Evolutionary conservation across 2,113 vertebrate species (phyloP).

Genomic region (Genyomyrus donnyi): DNA sequence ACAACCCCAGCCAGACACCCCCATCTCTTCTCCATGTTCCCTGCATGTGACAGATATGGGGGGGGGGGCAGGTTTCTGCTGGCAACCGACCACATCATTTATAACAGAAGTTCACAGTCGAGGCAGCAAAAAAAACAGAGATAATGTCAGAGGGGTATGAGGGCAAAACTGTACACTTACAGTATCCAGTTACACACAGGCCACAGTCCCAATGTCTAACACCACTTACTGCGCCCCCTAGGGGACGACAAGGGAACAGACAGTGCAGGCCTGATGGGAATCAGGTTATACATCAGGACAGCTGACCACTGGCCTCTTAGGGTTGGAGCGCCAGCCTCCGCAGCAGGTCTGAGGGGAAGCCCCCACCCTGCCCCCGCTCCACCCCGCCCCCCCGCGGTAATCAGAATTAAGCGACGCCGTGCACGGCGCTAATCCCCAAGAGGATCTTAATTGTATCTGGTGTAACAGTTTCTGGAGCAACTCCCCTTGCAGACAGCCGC

Average conservation of each 20-base stretch:
- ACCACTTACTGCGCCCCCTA: not conserved
- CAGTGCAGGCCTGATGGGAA: not conserved
- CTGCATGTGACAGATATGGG: not conserved
- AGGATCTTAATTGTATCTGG: constrained; percentile 54
- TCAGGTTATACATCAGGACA: not conserved
- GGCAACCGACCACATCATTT: not conserved
- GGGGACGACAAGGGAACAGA: not conserved
- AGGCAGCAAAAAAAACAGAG: not conserved
- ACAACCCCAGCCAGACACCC: not conserved
- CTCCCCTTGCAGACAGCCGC: constrained; percentile 44
- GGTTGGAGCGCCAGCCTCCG: not conserved
- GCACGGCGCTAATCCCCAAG: constrained; percentile 50
- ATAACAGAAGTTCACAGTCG: not conserved
- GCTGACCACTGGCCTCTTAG: not conserved
- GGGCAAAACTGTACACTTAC: not conserved
- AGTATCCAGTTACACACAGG: not conserved
- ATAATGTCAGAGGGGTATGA: not conserved
- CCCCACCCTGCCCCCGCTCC: not conserved
- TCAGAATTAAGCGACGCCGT: constrained; percentile 53
- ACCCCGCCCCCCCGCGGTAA: constrained; percentile 50
- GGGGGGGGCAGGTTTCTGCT: not conserved
- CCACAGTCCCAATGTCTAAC: not conserved
- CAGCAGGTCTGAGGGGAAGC: not conserved
- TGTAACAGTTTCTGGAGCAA: constrained; percentile 48
- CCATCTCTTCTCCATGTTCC: not conserved